These are phyloP conservation scores for Heteromyza rotundicornis DNA, from an alignment of 2,888 invertebrate genomes.

Conservation along the genomic window DNA sequence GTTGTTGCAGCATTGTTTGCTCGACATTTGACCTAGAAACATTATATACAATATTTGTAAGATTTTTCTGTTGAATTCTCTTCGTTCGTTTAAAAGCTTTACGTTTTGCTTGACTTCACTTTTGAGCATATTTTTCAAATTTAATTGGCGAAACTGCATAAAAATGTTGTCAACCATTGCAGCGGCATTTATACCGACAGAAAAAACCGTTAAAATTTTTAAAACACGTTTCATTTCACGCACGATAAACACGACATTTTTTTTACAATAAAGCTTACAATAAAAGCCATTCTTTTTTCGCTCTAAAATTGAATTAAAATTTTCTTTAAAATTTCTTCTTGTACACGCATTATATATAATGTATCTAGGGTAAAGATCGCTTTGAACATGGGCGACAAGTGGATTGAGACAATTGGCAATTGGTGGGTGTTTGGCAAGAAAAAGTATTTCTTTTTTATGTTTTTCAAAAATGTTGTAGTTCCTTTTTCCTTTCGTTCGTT, in stretches of 20 bases:
- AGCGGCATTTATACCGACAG: too few species aligned
- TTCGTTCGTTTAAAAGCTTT: conserved; percentile 34
- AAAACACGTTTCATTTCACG: too few species aligned
- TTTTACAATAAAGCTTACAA: neutral
- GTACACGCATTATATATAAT: conserved; percentile 63
- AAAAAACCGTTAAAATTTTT: neutral
- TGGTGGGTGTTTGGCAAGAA: neutral
- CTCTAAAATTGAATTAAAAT: neutral
- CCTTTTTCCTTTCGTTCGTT: conserved; percentile 32
- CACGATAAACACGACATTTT: too few species aligned
- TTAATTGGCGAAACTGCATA: neutral
- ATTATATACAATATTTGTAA: conserved; percentile 62
- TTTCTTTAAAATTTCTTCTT: conserved; percentile 28
- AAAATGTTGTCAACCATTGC: too few species aligned
- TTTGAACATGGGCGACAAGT: neutral
- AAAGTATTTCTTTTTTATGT: conserved; percentile 40
- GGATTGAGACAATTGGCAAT: neutral
- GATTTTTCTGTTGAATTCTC: conserved; percentile 39
- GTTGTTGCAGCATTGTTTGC: conserved; percentile 61
- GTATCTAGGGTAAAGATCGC: conserved; percentile 49
- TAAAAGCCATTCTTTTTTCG: neutral
- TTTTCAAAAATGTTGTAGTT: conserved; percentile 60
- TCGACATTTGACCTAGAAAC: conserved; percentile 64
- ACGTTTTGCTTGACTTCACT: conserved; percentile 28
- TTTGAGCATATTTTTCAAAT: conserved; percentile 1